Evolutionary conservation across 1,140 invertebrate species (phyloP).

Genomic region (Drosophila carrolli): DNA sequence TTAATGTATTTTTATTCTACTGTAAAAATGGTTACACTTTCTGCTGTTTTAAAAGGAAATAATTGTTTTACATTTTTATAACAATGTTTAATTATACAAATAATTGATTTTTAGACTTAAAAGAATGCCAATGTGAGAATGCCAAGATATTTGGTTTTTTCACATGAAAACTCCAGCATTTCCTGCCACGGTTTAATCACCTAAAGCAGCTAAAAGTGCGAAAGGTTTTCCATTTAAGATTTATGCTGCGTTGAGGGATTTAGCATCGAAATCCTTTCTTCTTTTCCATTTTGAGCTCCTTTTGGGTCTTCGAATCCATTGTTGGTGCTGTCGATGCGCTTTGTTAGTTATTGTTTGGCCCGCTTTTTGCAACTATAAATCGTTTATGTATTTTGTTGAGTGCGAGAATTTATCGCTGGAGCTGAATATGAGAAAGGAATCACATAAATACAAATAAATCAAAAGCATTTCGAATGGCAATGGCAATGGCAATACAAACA

Average conservation of each 20-base stretch:
- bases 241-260: slow-evolving; percentile 60
- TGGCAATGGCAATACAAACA: slow-evolving; percentile 61
- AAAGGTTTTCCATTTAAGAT: slow-evolving; percentile 58
- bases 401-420: slow-evolving; percentile 76
- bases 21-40: too few relatives aligned
- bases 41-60: too few relatives aligned
- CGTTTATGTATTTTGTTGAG: slow-evolving; percentile 81
- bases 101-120: neutral
- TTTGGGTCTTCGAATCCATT: slow-evolving; percentile 12
- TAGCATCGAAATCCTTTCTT: slow-evolving; percentile 52
- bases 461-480: slow-evolving; percentile 75
- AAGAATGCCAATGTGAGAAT: neutral
- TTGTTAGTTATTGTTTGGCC: slow-evolving; percentile 53
- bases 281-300: slow-evolving; percentile 2
- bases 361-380: slow-evolving; percentile 75
- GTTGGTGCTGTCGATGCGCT: slow-evolving; percentile 24
- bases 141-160: neutral
- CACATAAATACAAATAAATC: slow-evolving; percentile 81
- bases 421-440: slow-evolving; percentile 73
- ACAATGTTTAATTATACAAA: too few relatives aligned
- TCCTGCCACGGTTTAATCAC: slow-evolving; percentile 1
- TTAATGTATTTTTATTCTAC: too few relatives aligned
- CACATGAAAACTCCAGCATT: neutral
- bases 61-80: too few relatives aligned
- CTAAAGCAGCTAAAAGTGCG: slow-evolving; percentile 7